Percentiles rank a stretch among this genome's conserved stretches.
Conservation (phyloP, 2,888 invertebrate species). For the Orthosia cruda region DNA sequence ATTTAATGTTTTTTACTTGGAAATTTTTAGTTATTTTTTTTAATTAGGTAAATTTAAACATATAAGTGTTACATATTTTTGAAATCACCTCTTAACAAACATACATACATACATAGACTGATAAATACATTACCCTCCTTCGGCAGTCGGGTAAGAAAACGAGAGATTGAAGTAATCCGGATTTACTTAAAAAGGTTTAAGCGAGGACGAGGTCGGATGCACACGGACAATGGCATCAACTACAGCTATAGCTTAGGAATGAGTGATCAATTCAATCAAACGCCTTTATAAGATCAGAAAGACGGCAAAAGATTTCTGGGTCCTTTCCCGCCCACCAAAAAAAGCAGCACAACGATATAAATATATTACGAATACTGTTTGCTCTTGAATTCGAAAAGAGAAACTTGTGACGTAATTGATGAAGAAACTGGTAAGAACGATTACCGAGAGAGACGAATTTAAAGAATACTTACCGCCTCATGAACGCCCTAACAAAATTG, state of each 20-base stretch:
- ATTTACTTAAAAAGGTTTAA: no score
- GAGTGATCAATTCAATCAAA: slow-evolving; percentile 4
- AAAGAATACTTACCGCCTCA: neutral
- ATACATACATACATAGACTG: no score
- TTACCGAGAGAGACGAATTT: neutral
- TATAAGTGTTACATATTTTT: no score
- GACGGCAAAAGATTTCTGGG: neutral
- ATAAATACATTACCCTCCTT: no score
- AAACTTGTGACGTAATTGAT: slow-evolving; percentile 44
- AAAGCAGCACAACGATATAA: slow-evolving; percentile 16
- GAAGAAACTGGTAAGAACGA: slow-evolving; percentile 12
- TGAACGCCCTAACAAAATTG: neutral
- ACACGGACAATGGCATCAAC: no score
- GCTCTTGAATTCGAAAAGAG: slow-evolving; percentile 27
- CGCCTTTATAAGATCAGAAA: neutral
- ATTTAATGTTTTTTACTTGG: no score
- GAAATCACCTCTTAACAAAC: no score
- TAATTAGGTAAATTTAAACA: no score
- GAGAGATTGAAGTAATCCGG: no score
- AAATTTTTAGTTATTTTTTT: no score
- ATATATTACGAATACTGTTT: slow-evolving; percentile 9
- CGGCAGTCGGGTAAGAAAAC: no score
- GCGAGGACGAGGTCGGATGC: no score
- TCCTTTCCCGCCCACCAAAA: neutral
- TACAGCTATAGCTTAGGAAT: neutral